Percentiles rank a stretch among this genome's conserved stretches.
Conservation (phyloP, 1,140 invertebrate genomes). For the Heliothis virescens region DNA sequence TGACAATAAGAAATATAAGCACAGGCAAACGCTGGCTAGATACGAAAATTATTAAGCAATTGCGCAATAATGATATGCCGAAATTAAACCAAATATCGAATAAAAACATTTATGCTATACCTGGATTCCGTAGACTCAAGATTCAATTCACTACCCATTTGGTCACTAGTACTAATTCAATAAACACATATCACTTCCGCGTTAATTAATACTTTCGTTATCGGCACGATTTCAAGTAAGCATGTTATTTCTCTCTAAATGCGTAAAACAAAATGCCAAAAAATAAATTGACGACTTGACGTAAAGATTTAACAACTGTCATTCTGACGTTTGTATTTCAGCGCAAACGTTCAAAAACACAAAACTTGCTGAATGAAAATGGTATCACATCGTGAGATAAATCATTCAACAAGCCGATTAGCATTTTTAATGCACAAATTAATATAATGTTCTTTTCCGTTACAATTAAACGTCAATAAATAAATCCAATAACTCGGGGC, state of each 20-base stretch:
- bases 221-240: conserved; percentile 20
- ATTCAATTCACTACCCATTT: conserved; percentile 81
- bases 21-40: conserved; percentile 22
- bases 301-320: conserved; percentile 15
- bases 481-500: not conserved
- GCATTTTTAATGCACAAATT: too few species aligned
- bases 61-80: conserved; percentile 57
- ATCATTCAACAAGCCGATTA: too few species aligned
- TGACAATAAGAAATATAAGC: conserved; percentile 18
- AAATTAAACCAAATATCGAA: not conserved
- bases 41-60: conserved; percentile 48
- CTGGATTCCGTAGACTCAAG: conserved; percentile 71
- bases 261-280: conserved; percentile 48
- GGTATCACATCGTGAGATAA: too few species aligned
- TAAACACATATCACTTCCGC: conserved; percentile 59
- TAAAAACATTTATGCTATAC: conserved; percentile 55
- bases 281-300: conserved; percentile 41
- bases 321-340: conserved; percentile 15
- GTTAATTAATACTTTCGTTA: conserved; percentile 1
- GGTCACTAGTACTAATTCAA: conserved; percentile 56
- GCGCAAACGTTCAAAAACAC: not conserved
- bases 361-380: too few species aligned
- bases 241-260: conserved; percentile 42
- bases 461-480: too few species aligned
- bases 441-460: too few species aligned